Conservation (phyloP, 92 coral and sea anemone genomes). For the Epizoanthus rinbou region DNA sequence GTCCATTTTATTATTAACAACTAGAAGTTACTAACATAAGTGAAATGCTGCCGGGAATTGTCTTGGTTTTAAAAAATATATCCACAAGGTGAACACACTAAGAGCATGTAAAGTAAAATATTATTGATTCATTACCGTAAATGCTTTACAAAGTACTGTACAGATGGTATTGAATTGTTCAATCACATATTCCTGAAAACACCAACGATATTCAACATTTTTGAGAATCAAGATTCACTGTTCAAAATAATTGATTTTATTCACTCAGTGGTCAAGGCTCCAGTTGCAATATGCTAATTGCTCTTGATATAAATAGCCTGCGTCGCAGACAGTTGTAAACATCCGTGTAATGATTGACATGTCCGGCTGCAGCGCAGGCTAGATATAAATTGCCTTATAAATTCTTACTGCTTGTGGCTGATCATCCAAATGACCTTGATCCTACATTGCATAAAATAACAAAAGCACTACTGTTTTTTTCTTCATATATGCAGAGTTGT, state of each 20-base stretch:
- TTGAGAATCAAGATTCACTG: constrained; percentile 18
- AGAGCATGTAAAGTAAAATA: neutral
- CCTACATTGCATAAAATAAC: constrained; percentile 17
- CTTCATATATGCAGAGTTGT: constrained; percentile 13
- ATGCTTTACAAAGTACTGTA: constrained; percentile 1
- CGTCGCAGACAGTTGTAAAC: too few relatives aligned
- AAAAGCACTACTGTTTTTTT: constrained; percentile 15
- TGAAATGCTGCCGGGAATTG: constrained; percentile 3
- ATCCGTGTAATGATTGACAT: neutral
- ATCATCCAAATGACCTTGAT: constrained; percentile 18
- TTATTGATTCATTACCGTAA: neutral
- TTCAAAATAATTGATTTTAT: constrained; percentile 14
- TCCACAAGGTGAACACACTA: constrained; percentile 16
- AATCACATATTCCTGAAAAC: constrained; percentile 11
- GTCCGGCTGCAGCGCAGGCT: constrained; percentile 12
- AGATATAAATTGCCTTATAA: constrained; percentile 15
- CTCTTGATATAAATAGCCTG: constrained; percentile 1
- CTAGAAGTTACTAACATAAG: constrained; percentile 20
- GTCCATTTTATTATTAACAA: too few relatives aligned
- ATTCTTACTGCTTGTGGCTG: constrained; percentile 19
- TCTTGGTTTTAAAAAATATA: constrained; percentile 5
- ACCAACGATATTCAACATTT: constrained; percentile 4
- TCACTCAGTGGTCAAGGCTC: constrained; percentile 21
- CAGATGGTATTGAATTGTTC: constrained; percentile 13
- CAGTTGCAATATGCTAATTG: constrained; percentile 18